Conservation (phyloP, 2,113 vertebrate species). For the Carassius auratus region DNA sequence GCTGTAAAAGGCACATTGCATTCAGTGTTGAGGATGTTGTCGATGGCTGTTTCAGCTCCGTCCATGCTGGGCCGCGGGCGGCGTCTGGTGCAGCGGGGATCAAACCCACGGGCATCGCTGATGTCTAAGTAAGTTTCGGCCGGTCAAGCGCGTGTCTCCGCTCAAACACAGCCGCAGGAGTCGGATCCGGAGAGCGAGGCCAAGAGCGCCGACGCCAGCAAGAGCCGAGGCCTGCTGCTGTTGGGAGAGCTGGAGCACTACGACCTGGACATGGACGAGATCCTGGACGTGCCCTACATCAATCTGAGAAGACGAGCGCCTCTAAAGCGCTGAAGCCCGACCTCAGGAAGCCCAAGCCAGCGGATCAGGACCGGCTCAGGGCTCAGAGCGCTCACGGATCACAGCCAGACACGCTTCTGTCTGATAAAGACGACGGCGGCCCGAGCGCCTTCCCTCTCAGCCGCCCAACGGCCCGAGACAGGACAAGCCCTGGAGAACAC, state of each 20-base stretch:
- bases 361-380: constrained; percentile 72
- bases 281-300: constrained; percentile 98
- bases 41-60: constrained; percentile 76
- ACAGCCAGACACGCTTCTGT: constrained; percentile 80
- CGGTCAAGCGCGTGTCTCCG: constrained; percentile 94
- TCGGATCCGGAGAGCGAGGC: constrained; percentile 68
- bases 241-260: constrained; percentile 96
- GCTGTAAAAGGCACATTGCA: no score
- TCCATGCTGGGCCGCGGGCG: constrained; percentile 88
- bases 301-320: constrained; percentile 87
- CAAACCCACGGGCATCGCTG: constrained; percentile 90
- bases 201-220: constrained; percentile 60
- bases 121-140: constrained; percentile 95
- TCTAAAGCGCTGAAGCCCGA: constrained; percentile 74
- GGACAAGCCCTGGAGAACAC: constrained; percentile 61
- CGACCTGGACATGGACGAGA: constrained; percentile 99
- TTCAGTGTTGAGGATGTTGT: no score
- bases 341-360: constrained; percentile 82
- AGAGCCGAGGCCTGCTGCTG: constrained; percentile 71
- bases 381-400: constrained; percentile 77
- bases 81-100: constrained; percentile 80
- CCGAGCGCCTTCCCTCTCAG: constrained; percentile 78
- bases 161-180: constrained; percentile 93
- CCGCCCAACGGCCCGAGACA: constrained; percentile 67
- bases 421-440: constrained; percentile 81